phyloP scores from a whole-genome alignment of 1,140 invertebrate species.

The Drosophila lacteicornis region DNA sequence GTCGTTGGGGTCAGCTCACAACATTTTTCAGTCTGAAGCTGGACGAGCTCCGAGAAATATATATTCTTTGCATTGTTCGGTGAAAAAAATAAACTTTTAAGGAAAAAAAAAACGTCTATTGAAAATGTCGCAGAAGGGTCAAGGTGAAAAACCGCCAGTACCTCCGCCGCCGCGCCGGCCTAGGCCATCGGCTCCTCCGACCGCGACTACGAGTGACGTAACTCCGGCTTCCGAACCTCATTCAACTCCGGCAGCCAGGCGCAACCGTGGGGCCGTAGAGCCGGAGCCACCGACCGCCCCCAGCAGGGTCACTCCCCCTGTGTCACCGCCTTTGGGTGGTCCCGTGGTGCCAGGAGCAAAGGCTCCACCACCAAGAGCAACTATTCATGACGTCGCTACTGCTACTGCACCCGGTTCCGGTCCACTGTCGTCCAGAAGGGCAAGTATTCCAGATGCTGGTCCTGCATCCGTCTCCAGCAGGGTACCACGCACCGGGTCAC shows the following conservation, averaged over 20 bases:
- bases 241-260: background rate
- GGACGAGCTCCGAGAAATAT: background rate
- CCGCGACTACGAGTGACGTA: background rate
- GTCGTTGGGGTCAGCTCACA: slow-evolving; percentile 28
- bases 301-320: too few relatives aligned
- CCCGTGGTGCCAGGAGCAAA: too few relatives aligned
- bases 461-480: background rate
- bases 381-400: background rate
- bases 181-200: background rate
- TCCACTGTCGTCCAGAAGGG: background rate
- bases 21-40: slow-evolving; percentile 31
- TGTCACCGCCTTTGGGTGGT: background rate
- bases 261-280: too few relatives aligned
- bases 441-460: background rate
- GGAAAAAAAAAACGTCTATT: background rate
- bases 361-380: background rate
- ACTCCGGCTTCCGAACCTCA: too few relatives aligned
- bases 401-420: background rate
- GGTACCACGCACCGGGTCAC: background rate
- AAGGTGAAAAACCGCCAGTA: slow-evolving; percentile 1
- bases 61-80: slow-evolving; percentile 5
- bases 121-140: slow-evolving; percentile 20
- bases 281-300: background rate
- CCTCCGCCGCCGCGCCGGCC: slow-evolving; percentile 4
- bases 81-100: background rate